Evolutionary conservation across 2,113 vertebrate species (phyloP), one percentile per base, ranked within the genome.

Genomic region (Neodon shergylaensis): DNA sequence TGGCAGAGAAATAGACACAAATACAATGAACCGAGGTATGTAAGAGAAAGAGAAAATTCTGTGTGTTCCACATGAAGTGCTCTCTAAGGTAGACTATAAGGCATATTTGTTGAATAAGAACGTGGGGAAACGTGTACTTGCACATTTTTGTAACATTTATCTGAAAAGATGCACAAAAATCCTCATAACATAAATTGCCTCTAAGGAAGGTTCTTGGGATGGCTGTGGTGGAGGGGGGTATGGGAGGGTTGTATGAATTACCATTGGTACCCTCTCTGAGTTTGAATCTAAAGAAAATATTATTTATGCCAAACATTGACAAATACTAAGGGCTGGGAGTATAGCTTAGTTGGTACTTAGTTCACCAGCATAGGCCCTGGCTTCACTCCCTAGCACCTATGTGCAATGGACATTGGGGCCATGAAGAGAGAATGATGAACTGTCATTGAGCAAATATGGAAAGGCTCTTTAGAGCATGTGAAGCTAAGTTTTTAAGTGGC

Each of bases 131-230:
- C 11, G 42, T 73, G 12, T 74, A 54, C 17, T 3, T 88, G 11
- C 21, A 78, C 73, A 58, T n/a, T 47, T 84, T 42, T 47, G 21
- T 92, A 91, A 52, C 17, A 42, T 76, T 90, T 91, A 73, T 42
- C 44, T 91, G 36, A 14, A 84, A 90, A 14, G 13, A 52, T 68
- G 66, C 19, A 66, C n/a, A 52, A 92, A n/a, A 95, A 94, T 47
- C 83, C 76, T 33, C 33, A 44, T 85, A 89, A 82, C 26, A 33
- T 7, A 68, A 49, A 42, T 91, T 72, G 4, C 33, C 47, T 86
- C 6, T 17, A 94, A 21, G 24, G 89, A 92, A 94, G 33, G 54
- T 21, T 74, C 81, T 91, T 72, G 63, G 36, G 19, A 21, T 78
- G 61, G 7, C 9, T 82, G 54, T 68, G 13, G 33, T 21, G 13